Conservation (phyloP, 2,888 invertebrate genomes). For the Pedicia rivosa region DNA sequence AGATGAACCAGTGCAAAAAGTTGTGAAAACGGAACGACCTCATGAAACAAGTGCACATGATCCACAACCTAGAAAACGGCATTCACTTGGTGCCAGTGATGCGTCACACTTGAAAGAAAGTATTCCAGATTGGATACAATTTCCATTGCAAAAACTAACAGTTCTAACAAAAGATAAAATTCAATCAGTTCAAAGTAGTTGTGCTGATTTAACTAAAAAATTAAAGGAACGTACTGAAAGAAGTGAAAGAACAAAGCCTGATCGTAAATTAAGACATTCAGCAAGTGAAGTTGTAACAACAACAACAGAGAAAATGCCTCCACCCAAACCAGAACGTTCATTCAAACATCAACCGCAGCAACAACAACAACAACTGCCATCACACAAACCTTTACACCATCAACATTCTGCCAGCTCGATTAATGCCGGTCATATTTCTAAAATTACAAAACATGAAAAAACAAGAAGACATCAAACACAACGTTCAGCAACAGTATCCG, state of each 20-base stretch:
- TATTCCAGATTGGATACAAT: slow-evolving; percentile 27
- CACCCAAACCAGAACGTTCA: slow-evolving; percentile 20
- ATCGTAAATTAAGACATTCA: slow-evolving; percentile 25
- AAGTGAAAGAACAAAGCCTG: slow-evolving; percentile 12
- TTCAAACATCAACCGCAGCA: slow-evolving; percentile 1
- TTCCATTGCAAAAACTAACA: slow-evolving; percentile 25
- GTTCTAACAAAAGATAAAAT: slow-evolving; percentile 21
- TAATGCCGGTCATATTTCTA: background rate
- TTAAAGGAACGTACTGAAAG: slow-evolving; percentile 11
- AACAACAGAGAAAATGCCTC: slow-evolving; percentile 9
- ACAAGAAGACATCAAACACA: slow-evolving; percentile 31
- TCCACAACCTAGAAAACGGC: slow-evolving; percentile 24
- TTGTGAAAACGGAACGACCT: no score
- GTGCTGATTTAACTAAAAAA: slow-evolving; percentile 15
- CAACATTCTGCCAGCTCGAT: background rate
- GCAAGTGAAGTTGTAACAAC: slow-evolving; percentile 27
- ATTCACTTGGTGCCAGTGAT: slow-evolving; percentile 28
- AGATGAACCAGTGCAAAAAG: no score
- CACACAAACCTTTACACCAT: background rate
- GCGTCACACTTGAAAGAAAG: slow-evolving; percentile 14
- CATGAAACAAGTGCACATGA: no score
- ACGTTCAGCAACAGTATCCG: slow-evolving; percentile 30
- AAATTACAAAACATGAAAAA: slow-evolving; percentile 20
- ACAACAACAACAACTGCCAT: no score
- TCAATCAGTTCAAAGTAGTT: slow-evolving; percentile 15